Conservation (phyloP, 1,140 invertebrate species). For the Scaptomyza graminum region DNA sequence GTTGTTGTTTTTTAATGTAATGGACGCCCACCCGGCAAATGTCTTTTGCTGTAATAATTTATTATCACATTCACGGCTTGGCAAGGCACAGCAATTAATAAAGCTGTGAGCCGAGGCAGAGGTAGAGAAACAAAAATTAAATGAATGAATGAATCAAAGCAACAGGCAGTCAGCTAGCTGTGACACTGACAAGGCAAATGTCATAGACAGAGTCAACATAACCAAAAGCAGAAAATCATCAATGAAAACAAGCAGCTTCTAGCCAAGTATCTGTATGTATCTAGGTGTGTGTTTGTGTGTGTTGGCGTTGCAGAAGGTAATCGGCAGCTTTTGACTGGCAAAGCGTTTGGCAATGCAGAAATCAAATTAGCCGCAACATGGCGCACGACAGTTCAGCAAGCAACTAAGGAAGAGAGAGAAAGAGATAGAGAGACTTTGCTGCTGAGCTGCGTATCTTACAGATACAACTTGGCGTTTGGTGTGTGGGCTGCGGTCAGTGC, state of each 20-base stretch:
- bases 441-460: constrained; percentile 65
- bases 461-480: constrained; percentile 52
- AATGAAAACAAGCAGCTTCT: constrained; percentile 62
- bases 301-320: constrained; percentile 69
- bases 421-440: constrained; percentile 24
- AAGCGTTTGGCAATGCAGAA: constrained; percentile 77
- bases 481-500: constrained; percentile 60
- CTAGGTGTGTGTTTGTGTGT: constrained; percentile 48
- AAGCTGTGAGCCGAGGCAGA: constrained; percentile 19
- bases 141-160: constrained; percentile 74
- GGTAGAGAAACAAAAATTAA: constrained; percentile 59
- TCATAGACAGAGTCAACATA: constrained; percentile 14
- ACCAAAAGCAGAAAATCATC: constrained; percentile 56
- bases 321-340: constrained; percentile 73
- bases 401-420: neutral
- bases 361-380: constrained; percentile 77
- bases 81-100: constrained; percentile 70
- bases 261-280: constrained; percentile 26
- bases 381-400: constrained; percentile 34
- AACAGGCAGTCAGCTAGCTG: constrained; percentile 15
- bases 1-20: constrained; percentile 47
- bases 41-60: constrained; percentile 78
- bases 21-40: constrained; percentile 66
- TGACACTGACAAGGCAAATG: constrained; percentile 38
- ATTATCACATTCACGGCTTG: constrained; percentile 74